These are phyloP conservation scores for Enchytraeus crypticus DNA, from an alignment of 2,888 invertebrate species.

Conservation along the genomic window DNA sequence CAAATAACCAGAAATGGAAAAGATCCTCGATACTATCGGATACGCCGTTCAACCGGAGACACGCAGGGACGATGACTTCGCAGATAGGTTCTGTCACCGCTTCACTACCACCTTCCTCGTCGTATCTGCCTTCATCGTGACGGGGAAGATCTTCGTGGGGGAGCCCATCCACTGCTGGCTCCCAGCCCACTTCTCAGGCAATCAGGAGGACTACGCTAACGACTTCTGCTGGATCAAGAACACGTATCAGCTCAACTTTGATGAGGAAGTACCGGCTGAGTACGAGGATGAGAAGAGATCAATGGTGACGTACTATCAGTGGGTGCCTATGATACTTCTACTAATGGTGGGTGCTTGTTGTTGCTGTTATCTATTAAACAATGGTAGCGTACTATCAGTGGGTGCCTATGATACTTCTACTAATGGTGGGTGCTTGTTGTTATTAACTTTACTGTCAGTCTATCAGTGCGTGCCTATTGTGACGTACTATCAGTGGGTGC, in stretches of 20 bases:
- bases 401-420: conserved; percentile 26
- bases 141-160: conserved; percentile 27
- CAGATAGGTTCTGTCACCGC: conserved; percentile 23
- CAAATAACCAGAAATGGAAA: too few relatives aligned
- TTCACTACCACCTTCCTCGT: conserved; percentile 22
- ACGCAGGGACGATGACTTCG: conserved; percentile 25
- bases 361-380: too few relatives aligned
- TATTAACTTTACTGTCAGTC: too few relatives aligned
- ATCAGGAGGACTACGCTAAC: conserved; percentile 25
- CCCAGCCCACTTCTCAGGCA: conserved; percentile 25
- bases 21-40: background rate
- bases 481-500: conserved; percentile 28
- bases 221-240: conserved; percentile 27
- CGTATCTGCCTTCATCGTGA: conserved; percentile 23
- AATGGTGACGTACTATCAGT: conserved; percentile 25
- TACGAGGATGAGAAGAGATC: conserved; percentile 4
- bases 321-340: conserved; percentile 27
- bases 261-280: conserved; percentile 13
- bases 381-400: conserved; percentile 26
- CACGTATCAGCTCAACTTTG: conserved; percentile 26
- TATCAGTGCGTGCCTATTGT: too few relatives aligned
- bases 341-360: conserved; percentile 20
- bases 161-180: conserved; percentile 26
- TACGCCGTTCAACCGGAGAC: background rate
- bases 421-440: conserved; percentile 20